A percentile compares a stretch with the other conserved stretches of the same genome.
Evolutionary conservation across 2,797 vertebrate genomes (phyloP).

Genomic region (Danionella dracula): DNA sequence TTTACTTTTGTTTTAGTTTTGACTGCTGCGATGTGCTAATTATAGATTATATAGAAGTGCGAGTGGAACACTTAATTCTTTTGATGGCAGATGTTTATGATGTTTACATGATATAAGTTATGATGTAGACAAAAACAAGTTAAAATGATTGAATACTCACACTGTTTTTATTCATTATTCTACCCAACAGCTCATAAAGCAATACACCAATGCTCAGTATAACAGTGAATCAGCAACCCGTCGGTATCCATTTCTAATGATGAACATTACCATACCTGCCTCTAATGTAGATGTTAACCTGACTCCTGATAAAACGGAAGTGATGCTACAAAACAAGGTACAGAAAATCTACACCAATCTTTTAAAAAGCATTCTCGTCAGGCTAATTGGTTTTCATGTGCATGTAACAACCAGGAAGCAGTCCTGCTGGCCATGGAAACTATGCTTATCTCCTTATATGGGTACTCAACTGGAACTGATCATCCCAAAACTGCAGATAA

Average conservation of each 20-base stretch:
- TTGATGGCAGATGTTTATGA: too few relatives aligned
- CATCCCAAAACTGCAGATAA: slow-evolving; percentile 15
- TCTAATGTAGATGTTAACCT: slow-evolving; percentile 87
- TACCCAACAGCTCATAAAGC: slow-evolving; percentile 76
- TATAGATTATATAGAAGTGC: too few relatives aligned
- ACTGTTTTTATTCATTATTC: too few relatives aligned
- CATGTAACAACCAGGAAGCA: slow-evolving; percentile 69
- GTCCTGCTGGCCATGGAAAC: slow-evolving; percentile 82
- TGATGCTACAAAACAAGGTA: slow-evolving; percentile 91
- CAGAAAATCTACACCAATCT: neutral
- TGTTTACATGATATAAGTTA: too few relatives aligned
- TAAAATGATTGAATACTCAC: too few relatives aligned
- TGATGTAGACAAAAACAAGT: too few relatives aligned
- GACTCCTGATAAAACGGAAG: slow-evolving; percentile 91
- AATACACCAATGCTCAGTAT: slow-evolving; percentile 66
- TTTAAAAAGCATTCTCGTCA: too few relatives aligned
- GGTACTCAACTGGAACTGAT: slow-evolving; percentile 54
- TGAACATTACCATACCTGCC: slow-evolving; percentile 78
- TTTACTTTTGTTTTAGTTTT: too few relatives aligned
- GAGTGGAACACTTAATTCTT: too few relatives aligned
- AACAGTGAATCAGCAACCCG: slow-evolving; percentile 67
- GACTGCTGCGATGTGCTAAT: too few relatives aligned
- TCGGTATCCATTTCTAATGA: slow-evolving; percentile 79
- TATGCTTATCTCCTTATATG: slow-evolving; percentile 82
- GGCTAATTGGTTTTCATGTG: neutral